A percentile compares a stretch with the other conserved stretches of the same genome.
phyloP scores from a whole-genome alignment of 2,888 invertebrate genomes.

The Halocaridina rubra region DNA sequence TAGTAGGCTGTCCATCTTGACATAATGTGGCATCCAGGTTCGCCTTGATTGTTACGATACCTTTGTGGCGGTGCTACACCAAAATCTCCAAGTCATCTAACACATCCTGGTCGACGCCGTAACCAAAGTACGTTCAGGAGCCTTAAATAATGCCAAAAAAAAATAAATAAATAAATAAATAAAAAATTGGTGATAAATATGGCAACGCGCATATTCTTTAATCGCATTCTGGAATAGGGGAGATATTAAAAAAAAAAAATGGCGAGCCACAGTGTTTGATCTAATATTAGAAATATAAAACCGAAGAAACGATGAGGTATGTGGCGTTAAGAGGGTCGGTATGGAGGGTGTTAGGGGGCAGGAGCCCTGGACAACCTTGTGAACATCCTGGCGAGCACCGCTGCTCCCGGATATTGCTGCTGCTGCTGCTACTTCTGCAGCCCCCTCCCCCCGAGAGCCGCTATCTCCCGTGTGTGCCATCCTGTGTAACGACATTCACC shows the following conservation, averaged over 20 bases:
- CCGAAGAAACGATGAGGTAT: too few species aligned
- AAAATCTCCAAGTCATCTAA: background rate
- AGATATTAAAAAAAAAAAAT: too few species aligned
- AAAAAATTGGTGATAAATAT: too few species aligned
- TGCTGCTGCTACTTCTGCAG: background rate
- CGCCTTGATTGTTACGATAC: background rate
- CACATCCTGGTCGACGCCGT: background rate
- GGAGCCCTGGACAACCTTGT: conserved; percentile 10
- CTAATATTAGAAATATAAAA: too few species aligned
- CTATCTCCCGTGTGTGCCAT: background rate
- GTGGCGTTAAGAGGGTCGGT: background rate
- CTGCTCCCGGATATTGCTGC: conserved; percentile 1
- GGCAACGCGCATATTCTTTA: too few species aligned
- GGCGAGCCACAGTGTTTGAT: too few species aligned
- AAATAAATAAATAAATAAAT: too few species aligned
- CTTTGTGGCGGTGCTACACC: background rate
- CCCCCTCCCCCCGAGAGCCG: background rate
- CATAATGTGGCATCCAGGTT: background rate
- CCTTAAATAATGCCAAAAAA: too few species aligned
- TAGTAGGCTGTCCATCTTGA: background rate
- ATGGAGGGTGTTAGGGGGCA: background rate
- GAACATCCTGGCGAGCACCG: conserved; percentile 21
- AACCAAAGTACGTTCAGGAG: too few species aligned
- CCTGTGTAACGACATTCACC: background rate
- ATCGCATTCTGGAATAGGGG: too few species aligned